Evolutionary conservation across 1,140 invertebrate species (phyloP), one percentile per base, ranked within the genome.

Genomic region (Calliphora vicina): DNA sequence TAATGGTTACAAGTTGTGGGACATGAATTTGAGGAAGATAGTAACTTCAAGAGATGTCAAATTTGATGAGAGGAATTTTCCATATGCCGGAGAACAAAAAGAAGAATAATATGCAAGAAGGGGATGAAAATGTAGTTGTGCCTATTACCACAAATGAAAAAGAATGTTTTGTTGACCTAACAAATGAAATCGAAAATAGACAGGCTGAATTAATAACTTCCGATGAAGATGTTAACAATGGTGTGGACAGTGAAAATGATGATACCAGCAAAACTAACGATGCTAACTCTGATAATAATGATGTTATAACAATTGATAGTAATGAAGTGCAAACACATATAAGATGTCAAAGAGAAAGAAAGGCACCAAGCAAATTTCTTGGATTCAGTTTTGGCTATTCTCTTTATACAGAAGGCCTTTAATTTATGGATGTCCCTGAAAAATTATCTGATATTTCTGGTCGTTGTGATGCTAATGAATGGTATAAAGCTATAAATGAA

Each of bases 401-500:
- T 1, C 13, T 25, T 4, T 35, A 74, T 35, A 29, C 17, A 29
- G 9, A 74, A 29, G 72, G 13, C 8, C 2, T 35, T 35, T 35
- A 35, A 4, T 4, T 35, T 8, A 35, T 35, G 29, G 2, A 2
- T 35, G 29, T 35, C 29, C 29, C 29, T 35, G 29, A 35, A 35
- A 2, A 35, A 35, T 35, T 35, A 4, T 35, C 27, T 20, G 72
- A 74, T 15, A 74, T 74, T 5, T 26, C 27, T 72, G 23, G 71
- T 73, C 20, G 67, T 27, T 13, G 2, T 74, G 81, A 82, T 43
- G 71, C n/a, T 17, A 25, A 73, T 13, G 1, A 67, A 13, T 82
- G 29, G 81, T 72, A 23, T 43, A 17, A 82, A 73, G 81, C 81
- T 43, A 45, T 74, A 71, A 26, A 82, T 8, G 61, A 20, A 61